Percentiles rank a stretch among this genome's conserved stretches.
These are phyloP conservation scores for Ernsta delagoae DNA, from an alignment of 2,888 invertebrate species.

Conservation along the genomic window DNA sequence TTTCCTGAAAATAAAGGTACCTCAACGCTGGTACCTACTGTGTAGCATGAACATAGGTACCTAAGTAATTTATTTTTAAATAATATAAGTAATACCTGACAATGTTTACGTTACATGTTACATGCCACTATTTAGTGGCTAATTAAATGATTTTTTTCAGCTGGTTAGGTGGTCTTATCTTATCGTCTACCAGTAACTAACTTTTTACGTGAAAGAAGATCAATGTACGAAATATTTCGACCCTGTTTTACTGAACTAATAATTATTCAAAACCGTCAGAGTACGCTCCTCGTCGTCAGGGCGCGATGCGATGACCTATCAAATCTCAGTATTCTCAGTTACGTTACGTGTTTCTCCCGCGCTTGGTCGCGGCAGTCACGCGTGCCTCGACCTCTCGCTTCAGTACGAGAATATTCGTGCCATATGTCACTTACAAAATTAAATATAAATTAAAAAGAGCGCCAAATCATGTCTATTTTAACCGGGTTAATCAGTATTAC, in stretches of 20 bases:
- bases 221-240: too few relatives aligned
- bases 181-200: too few relatives aligned
- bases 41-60: too few relatives aligned
- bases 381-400: conserved; percentile 39
- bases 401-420: conserved; percentile 22
- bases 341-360: conserved; percentile 44
- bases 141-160: too few relatives aligned
- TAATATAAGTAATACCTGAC: too few relatives aligned
- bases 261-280: conserved; percentile 20
- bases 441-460: conserved; percentile 31
- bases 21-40: too few relatives aligned
- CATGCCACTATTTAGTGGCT: too few relatives aligned
- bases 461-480: conserved; percentile 46
- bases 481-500: neutral
- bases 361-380: conserved; percentile 55
- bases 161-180: too few relatives aligned
- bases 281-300: conserved; percentile 8
- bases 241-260: neutral
- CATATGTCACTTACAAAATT: conserved; percentile 24
- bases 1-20: too few relatives aligned
- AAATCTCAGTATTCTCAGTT: conserved; percentile 52
- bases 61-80: too few relatives aligned
- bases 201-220: too few relatives aligned
- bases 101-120: too few relatives aligned
- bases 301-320: conserved; percentile 45